phyloP scores from a whole-genome alignment of 2,888 invertebrate genomes.

The Lasioglossum zephyrum region DNA sequence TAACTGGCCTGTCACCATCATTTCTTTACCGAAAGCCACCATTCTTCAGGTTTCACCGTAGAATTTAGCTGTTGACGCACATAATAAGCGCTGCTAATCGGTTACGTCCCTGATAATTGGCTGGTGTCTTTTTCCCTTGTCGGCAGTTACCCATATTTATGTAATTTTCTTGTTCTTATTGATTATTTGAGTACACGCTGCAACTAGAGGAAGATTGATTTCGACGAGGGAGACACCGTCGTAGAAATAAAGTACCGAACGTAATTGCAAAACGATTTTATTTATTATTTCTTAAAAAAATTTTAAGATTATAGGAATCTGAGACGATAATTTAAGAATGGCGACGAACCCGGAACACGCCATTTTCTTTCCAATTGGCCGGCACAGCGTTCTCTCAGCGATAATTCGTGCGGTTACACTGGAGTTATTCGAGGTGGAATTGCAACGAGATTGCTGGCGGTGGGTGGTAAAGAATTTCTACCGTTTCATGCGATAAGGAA shows the following conservation, averaged over 20 bases:
- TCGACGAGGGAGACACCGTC: background rate
- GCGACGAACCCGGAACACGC: background rate
- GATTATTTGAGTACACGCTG: background rate
- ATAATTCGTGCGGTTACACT: background rate
- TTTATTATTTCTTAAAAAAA: too few relatives aligned
- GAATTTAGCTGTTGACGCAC: background rate
- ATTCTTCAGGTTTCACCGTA: background rate
- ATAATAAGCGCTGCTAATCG: background rate
- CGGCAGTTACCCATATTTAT: background rate
- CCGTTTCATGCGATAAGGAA: constrained; percentile 3
- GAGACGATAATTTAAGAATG: background rate
- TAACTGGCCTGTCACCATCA: background rate
- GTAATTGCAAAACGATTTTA: background rate
- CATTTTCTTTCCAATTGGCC: background rate
- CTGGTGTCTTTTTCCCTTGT: background rate
- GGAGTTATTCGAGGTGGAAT: background rate
- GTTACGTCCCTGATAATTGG: background rate
- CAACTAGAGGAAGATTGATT: background rate
- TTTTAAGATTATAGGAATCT: too few relatives aligned
- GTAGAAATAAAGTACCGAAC: background rate
- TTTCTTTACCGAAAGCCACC: background rate
- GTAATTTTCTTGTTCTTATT: background rate
- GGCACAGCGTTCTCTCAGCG: background rate
- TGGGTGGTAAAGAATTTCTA: background rate
- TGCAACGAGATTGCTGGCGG: background rate